phyloP scores from a whole-genome alignment of 2,888 invertebrate species.

The Pterostichus niger region DNA sequence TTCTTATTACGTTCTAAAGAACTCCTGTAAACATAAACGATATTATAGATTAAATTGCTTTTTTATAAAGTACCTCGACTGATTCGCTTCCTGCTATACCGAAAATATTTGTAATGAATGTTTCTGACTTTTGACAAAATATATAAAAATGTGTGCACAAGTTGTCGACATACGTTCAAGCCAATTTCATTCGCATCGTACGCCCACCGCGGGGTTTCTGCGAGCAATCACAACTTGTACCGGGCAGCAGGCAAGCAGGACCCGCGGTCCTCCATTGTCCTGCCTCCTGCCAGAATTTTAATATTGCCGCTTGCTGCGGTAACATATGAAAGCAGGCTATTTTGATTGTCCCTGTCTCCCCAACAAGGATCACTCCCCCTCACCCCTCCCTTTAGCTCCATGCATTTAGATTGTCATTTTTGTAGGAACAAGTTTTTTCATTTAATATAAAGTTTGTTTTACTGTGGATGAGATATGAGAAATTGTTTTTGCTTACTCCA shows the following conservation, averaged over 20 bases:
- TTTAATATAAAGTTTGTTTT: constrained; percentile 1
- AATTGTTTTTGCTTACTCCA: constrained; percentile 6
- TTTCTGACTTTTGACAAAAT: not conserved
- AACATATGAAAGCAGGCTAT: constrained; percentile 9
- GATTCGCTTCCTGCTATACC: no score
- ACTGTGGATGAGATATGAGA: not conserved
- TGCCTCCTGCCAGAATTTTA: constrained; percentile 25
- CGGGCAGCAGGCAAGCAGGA: not conserved
- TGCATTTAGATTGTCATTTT: constrained; percentile 6
- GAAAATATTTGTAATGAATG: no score
- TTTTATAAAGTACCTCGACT: no score
- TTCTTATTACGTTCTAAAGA: no score
- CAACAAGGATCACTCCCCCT: not conserved
- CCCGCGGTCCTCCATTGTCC: not conserved
- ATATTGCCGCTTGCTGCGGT: constrained; percentile 18
- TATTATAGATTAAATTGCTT: no score
- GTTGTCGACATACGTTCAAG: not conserved
- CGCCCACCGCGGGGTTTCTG: not conserved
- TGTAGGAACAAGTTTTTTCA: constrained; percentile 1
- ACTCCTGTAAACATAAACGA: no score
- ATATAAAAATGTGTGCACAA: not conserved
- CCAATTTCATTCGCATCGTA: constrained; percentile 3
- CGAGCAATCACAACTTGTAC: not conserved
- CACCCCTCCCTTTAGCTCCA: not conserved
- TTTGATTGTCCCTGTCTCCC: not conserved